Evolutionary conservation across 2,888 invertebrate species (phyloP).

Genomic region (Drosophila greeni): DNA sequence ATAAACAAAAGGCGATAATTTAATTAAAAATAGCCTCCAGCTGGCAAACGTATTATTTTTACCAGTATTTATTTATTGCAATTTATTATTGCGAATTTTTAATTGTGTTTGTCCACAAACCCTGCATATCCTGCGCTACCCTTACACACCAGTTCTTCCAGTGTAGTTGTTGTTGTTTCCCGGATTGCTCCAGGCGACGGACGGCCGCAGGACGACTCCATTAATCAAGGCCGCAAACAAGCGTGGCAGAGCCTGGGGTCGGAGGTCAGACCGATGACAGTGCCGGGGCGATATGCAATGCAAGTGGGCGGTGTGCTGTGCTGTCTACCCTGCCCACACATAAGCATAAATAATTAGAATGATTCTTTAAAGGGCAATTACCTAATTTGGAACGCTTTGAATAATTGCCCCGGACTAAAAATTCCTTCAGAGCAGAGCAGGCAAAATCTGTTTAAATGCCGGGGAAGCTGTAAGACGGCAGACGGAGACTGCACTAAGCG

Average conservation of each 20-base stretch:
- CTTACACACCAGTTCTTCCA: background rate
- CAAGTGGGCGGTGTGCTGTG: background rate
- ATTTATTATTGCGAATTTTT: background rate
- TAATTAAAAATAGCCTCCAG: background rate
- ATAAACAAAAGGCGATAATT: background rate
- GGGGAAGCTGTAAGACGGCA: constrained; percentile 12
- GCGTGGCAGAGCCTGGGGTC: constrained; percentile 33
- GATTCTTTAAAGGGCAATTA: constrained; percentile 76
- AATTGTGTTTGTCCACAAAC: background rate
- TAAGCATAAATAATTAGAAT: constrained; percentile 73
- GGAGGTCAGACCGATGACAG: constrained; percentile 42
- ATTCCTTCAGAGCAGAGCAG: constrained; percentile 4
- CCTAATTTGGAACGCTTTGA: constrained; percentile 74
- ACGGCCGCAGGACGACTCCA: constrained; percentile 71
- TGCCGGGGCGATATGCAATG: constrained; percentile 54
- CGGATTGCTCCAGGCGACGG: constrained; percentile 36
- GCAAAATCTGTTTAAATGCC: constrained; percentile 58
- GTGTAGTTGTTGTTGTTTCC: constrained; percentile 19
- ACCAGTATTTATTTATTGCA: too few relatives aligned
- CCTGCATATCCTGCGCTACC: constrained; percentile 7
- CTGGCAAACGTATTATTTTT: background rate
- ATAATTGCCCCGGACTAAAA: constrained; percentile 62
- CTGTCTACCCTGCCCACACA: constrained; percentile 28
- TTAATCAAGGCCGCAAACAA: constrained; percentile 74
- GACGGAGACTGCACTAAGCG: constrained; percentile 66